Conservation (phyloP, 2,888 invertebrate genomes). For the Lucinisca nassula region DNA sequence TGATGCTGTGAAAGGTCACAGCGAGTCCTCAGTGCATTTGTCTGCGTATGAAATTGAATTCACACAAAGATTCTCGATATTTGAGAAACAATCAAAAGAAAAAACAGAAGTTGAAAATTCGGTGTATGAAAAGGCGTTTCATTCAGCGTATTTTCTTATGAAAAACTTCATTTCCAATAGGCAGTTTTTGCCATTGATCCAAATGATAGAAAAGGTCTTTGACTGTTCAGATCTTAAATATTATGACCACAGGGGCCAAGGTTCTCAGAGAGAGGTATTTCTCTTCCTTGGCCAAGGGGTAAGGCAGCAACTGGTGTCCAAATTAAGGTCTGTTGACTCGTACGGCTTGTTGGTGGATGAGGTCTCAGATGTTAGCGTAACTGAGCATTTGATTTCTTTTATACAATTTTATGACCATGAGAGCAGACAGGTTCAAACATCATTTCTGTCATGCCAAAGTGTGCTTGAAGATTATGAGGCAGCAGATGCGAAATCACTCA, state of each 20-base stretch:
- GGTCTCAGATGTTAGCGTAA: conserved; percentile 37
- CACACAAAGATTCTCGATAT: conserved; percentile 10
- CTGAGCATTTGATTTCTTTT: conserved; percentile 20
- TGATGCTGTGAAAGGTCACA: conserved; percentile 25
- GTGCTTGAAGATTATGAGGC: background rate
- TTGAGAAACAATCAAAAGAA: conserved; percentile 22
- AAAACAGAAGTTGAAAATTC: conserved; percentile 4
- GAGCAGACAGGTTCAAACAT: conserved; percentile 7
- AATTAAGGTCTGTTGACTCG: conserved; percentile 12
- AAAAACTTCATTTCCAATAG: conserved; percentile 40
- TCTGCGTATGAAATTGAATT: conserved; percentile 23
- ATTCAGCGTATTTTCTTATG: conserved; percentile 41
- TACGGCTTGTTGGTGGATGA: conserved; percentile 44
- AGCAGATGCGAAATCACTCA: conserved; percentile 35
- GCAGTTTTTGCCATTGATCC: conserved; percentile 18
- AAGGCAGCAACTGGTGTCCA: background rate
- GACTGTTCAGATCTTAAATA: conserved; percentile 31
- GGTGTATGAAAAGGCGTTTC: conserved; percentile 19
- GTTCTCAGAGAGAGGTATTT: conserved; percentile 29
- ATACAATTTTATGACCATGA: conserved; percentile 19
- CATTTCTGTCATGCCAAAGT: conserved; percentile 39
- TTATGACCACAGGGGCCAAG: conserved; percentile 37
- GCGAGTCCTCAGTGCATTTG: background rate
- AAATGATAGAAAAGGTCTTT: conserved; percentile 28
- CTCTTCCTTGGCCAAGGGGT: conserved; percentile 13